Evolutionary conservation across 1,140 invertebrate genomes (phyloP).

Genomic region (Conus betulinus): DNA sequence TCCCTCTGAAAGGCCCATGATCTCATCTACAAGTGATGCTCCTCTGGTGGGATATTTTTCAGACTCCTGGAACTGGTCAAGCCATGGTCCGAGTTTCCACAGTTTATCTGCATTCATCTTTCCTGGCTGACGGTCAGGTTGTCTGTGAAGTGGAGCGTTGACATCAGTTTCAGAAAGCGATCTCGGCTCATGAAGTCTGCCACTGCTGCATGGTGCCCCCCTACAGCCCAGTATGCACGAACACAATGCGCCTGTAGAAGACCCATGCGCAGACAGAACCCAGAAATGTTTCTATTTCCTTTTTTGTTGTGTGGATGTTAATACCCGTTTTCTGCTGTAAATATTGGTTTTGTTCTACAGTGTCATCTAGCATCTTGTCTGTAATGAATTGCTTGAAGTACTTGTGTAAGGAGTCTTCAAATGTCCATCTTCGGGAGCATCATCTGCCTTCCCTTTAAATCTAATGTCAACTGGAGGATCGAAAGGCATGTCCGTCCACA

Average conservation of each 20-base stretch:
- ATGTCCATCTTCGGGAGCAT: no score
- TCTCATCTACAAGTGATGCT: constrained; percentile 47
- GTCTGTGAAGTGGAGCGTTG: constrained; percentile 43
- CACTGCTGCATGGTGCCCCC: constrained; percentile 33
- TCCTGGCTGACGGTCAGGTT: constrained; percentile 30
- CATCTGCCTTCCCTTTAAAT: no score
- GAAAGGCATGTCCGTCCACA: no score
- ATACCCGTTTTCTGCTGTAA: constrained; percentile 26
- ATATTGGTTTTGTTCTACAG: no score
- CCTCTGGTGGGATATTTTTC: constrained; percentile 31
- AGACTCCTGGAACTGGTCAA: constrained; percentile 31
- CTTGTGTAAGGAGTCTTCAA: no score
- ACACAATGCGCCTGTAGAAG: constrained; percentile 22
- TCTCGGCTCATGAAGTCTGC: constrained; percentile 39
- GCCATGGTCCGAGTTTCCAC: constrained; percentile 45
- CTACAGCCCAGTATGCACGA: constrained; percentile 43
- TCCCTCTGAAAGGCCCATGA: constrained; percentile 15
- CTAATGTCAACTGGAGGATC: no score
- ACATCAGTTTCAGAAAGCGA: constrained; percentile 31
- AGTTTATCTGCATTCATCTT: constrained; percentile 33
- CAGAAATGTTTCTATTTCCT: constrained; percentile 40
- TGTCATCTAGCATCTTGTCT: no score
- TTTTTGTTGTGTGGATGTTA: constrained; percentile 24
- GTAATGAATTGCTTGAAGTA: no score
- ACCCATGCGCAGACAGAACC: constrained; percentile 45